Percentiles rank a stretch among this genome's conserved stretches.
phyloP scores from a whole-genome alignment of 1,140 invertebrate genomes.

The Elysia chlorotica region DNA sequence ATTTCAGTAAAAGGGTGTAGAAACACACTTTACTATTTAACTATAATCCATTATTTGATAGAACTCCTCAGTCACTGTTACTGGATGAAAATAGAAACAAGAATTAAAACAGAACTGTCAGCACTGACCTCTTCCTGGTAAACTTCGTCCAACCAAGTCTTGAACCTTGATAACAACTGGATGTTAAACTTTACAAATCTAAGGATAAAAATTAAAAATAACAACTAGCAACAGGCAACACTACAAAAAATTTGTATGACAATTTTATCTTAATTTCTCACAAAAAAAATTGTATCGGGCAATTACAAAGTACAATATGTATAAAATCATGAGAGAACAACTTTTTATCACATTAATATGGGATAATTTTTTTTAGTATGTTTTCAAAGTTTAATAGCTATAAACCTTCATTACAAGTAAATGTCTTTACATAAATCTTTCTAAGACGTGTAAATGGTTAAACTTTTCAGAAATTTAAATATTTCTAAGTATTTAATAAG shows the following conservation, averaged over 20 bases:
- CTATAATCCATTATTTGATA: too few species aligned
- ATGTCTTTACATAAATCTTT: too few species aligned
- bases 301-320: neutral
- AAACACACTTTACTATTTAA: too few species aligned
- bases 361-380: neutral
- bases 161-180: constrained; percentile 79
- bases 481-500: too few species aligned
- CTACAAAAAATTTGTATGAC: too few species aligned
- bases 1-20: neutral
- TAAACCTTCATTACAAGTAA: too few species aligned
- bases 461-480: too few species aligned
- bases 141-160: constrained; percentile 70
- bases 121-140: constrained; percentile 46
- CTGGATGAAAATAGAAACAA: neutral
- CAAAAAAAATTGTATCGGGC: neutral
- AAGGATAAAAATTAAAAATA: constrained; percentile 68
- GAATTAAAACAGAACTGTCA: neutral
- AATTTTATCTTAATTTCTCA: too few species aligned
- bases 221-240: too few species aligned
- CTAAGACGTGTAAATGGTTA: too few species aligned
- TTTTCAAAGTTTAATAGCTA: too few species aligned
- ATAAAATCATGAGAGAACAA: neutral
- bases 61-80: neutral
- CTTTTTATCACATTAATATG: neutral
- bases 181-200: constrained; percentile 87